These are phyloP conservation scores for Planiliza haematocheilus DNA, from an alignment of 2,113 vertebrate genomes.

Conservation along the genomic window DNA sequence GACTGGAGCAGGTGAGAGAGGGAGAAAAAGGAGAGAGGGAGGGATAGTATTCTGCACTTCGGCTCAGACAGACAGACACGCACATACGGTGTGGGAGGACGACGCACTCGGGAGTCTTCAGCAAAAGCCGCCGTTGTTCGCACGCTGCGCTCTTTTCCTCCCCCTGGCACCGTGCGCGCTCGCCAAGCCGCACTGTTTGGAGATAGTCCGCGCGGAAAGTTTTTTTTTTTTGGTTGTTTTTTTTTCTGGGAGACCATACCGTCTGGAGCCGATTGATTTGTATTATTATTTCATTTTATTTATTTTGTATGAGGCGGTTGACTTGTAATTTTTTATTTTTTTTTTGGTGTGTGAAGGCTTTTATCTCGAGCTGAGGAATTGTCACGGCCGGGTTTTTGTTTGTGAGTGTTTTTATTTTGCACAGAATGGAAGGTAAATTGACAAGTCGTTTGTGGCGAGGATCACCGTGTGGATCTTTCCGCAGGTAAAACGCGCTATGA, in stretches of 20 bases:
- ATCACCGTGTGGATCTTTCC: constrained; percentile 76
- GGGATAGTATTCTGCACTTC: constrained; percentile 59
- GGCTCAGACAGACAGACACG: constrained; percentile 40
- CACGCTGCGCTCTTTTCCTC: constrained; percentile 54
- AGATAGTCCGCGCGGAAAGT: constrained; percentile 58
- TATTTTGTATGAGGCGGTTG: constrained; percentile 38
- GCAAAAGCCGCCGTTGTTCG: constrained; percentile 52
- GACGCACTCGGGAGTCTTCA: constrained; percentile 50
- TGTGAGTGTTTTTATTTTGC: background rate
- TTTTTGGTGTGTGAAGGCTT: constrained; percentile 44
- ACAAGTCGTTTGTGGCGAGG: constrained; percentile 77
- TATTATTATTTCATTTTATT: background rate
- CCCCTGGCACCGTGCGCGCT: constrained; percentile 55
- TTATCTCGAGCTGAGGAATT: constrained; percentile 49
- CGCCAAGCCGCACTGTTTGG: constrained; percentile 68
- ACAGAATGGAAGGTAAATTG: constrained; percentile 81
- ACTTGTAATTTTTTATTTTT: constrained; percentile 13
- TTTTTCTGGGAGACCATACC: too few species aligned
- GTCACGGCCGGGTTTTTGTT: background rate
- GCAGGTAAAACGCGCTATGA: constrained; percentile 77
- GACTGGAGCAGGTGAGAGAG: constrained; percentile 81
- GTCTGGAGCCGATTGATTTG: constrained; percentile 58
- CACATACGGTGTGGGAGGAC: constrained; percentile 63
- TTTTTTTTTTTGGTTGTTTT: too few species aligned
- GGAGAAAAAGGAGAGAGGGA: constrained; percentile 43